phyloP scores from a whole-genome alignment of 2,797 vertebrate species.

The Carduelis carduelis region DNA sequence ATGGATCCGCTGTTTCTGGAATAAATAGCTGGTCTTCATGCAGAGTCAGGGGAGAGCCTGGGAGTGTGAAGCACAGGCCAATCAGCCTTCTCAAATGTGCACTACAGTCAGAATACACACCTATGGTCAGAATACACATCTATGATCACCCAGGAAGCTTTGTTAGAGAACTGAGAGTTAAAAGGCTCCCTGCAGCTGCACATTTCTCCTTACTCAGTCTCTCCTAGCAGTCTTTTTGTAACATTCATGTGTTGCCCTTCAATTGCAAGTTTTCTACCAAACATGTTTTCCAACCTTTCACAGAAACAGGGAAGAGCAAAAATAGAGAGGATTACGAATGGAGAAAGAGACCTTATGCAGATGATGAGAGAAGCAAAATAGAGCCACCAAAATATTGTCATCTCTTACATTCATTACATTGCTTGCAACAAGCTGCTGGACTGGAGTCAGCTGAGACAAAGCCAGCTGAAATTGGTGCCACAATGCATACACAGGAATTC shows the following conservation, averaged over 20 bases:
- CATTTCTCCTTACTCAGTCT: background rate
- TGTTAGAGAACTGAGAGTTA: background rate
- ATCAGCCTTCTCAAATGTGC: background rate
- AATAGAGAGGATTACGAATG: background rate
- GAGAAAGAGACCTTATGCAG: background rate
- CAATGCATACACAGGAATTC: background rate
- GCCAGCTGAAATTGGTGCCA: background rate
- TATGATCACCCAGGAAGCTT: background rate
- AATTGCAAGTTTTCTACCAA: background rate
- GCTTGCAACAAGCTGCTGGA: background rate
- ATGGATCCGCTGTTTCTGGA: background rate
- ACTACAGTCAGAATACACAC: background rate
- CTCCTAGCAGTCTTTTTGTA: background rate
- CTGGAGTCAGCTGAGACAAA: background rate
- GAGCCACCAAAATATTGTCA: background rate
- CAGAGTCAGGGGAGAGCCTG: background rate
- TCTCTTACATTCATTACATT: background rate
- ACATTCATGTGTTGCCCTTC: background rate
- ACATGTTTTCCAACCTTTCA: background rate
- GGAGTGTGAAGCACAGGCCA: background rate
- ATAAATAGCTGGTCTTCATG: background rate
- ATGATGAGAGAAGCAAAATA: background rate
- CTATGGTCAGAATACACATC: background rate
- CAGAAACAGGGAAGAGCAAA: background rate
- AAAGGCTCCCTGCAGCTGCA: background rate